Percentiles rank a stretch among this genome's conserved stretches.
phyloP scores from a whole-genome alignment of 1,140 invertebrate genomes.

The Marisa cornuarietis region DNA sequence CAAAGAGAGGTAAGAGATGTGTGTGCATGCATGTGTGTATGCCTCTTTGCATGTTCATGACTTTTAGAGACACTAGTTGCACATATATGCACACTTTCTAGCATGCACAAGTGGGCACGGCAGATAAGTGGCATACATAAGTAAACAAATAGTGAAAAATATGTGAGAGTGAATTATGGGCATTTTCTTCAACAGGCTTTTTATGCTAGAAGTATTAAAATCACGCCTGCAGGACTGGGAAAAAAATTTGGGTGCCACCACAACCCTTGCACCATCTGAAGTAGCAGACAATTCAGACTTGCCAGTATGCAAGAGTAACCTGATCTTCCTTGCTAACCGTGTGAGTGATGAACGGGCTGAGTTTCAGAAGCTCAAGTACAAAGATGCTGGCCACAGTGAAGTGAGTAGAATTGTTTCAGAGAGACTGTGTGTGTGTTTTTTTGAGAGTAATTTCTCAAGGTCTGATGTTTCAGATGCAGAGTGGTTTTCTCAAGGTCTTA shows the following conservation, averaged over 20 bases:
- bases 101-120: too few species aligned
- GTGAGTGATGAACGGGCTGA: background rate
- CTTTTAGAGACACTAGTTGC: too few species aligned
- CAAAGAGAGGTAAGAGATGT: background rate
- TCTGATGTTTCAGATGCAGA: too few species aligned
- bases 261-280: too few species aligned
- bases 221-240: background rate
- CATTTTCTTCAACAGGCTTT: background rate
- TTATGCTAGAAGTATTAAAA: background rate
- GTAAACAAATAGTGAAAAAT: too few species aligned
- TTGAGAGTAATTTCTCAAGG: too few species aligned
- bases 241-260: background rate
- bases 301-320: background rate
- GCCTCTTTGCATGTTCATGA: too few species aligned
- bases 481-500: too few species aligned
- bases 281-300: background rate
- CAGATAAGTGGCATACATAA: too few species aligned
- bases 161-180: too few species aligned
- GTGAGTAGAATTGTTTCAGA: background rate
- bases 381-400: background rate
- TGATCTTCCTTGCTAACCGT: background rate
- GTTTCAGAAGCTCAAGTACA: constrained; percentile 3
- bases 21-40: too few species aligned
- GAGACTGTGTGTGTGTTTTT: background rate
- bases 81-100: too few species aligned